Evolutionary conservation across 2,797 vertebrate species (phyloP).

Genomic region (Halcyon badia): DNA sequence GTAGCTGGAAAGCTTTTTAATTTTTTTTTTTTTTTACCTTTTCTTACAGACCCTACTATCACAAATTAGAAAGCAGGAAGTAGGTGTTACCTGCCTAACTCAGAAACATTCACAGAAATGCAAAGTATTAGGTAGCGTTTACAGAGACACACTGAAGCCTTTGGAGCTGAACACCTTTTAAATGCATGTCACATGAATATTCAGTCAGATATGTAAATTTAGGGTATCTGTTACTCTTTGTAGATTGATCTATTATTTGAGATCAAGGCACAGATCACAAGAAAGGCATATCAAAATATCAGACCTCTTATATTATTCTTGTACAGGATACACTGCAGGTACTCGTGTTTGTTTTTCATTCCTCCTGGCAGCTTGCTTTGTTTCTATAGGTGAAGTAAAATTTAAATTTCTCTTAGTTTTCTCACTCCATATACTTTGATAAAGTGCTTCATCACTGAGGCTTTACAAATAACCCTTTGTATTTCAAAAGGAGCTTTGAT

Average conservation of each 20-base stretch:
- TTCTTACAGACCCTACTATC: background rate
- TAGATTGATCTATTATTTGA: conserved; percentile 54
- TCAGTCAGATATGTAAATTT: conserved; percentile 59
- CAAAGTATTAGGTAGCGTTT: conserved; percentile 7
- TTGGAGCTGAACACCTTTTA: background rate
- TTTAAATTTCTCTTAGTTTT: conserved; percentile 3
- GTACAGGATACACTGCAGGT: background rate
- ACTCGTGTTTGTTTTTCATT: conserved; percentile 16
- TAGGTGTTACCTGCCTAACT: conserved; percentile 22
- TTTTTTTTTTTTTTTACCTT: background rate
- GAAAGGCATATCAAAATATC: conserved; percentile 41
- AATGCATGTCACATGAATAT: conserved; percentile 41
- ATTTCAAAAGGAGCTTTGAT: conserved; percentile 5
- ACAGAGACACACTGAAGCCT: background rate
- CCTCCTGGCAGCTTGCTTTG: background rate
- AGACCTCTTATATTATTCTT: conserved; percentile 10
- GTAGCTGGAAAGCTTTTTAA: background rate
- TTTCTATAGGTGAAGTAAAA: conserved; percentile 14
- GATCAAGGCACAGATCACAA: conserved; percentile 46
- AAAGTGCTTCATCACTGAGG: background rate
- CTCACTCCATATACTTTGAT: conserved; percentile 14
- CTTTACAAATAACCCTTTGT: conserved; percentile 32
- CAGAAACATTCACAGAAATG: conserved; percentile 18
- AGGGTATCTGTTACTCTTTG: background rate
- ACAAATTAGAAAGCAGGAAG: background rate